Evolutionary conservation across 2,888 invertebrate species (phyloP).

Genomic region (Arenicola marina): DNA sequence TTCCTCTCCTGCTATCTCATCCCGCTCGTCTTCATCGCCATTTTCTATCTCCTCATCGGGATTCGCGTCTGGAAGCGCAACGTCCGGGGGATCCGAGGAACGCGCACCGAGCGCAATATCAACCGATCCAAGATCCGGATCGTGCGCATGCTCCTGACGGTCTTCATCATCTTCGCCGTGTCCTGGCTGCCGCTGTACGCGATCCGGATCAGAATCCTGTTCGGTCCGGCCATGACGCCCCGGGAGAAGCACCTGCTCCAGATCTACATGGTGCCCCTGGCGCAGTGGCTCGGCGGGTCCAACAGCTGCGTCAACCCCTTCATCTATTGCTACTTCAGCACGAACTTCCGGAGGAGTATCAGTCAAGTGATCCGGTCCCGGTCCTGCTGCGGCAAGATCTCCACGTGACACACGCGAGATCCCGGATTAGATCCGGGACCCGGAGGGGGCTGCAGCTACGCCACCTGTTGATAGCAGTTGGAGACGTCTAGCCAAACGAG

Average conservation of each 20-base stretch:
- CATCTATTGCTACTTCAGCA: constrained; percentile 83
- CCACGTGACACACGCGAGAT: too few species aligned
- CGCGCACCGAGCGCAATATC: constrained; percentile 43
- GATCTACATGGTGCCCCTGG: constrained; percentile 75
- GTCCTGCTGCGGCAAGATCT: neutral
- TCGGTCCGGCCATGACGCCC: constrained; percentile 66
- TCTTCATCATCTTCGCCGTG: constrained; percentile 86
- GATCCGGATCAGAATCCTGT: constrained; percentile 83
- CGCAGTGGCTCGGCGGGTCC: constrained; percentile 90
- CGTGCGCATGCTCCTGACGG: constrained; percentile 92
- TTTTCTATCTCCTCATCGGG: constrained; percentile 87
- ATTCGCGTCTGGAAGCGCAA: constrained; percentile 76
- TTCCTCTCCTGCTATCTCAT: constrained; percentile 87
- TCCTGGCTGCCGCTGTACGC: constrained; percentile 92
- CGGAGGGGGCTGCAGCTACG: too few species aligned
- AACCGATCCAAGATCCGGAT: constrained; percentile 91
- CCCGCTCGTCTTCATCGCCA: constrained; percentile 86
- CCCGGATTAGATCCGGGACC: too few species aligned
- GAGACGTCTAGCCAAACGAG: too few species aligned
- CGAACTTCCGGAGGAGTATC: constrained; percentile 26
- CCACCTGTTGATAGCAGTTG: too few species aligned
- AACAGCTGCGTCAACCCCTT: constrained; percentile 96
- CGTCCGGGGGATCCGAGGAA: constrained; percentile 83
- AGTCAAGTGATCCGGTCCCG: neutral
- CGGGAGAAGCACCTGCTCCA: constrained; percentile 9